phyloP scores from a whole-genome alignment of 2,797 vertebrate genomes.

The Enteromius argenteus region DNA sequence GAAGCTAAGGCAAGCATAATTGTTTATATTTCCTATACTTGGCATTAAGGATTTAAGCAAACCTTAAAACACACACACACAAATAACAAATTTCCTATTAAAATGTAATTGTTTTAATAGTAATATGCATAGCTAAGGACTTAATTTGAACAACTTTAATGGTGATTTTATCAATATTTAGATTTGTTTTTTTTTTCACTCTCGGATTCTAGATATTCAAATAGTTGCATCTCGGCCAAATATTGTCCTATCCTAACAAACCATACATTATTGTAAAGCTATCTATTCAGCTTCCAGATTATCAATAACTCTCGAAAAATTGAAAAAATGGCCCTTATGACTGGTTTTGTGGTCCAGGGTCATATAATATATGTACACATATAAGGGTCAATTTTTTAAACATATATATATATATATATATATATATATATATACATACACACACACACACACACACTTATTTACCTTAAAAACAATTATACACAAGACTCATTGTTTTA shows the following conservation, averaged over 20 bases:
- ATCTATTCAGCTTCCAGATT: no score
- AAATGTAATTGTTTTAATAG: not conserved
- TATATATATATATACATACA: no score
- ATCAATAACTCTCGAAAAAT: no score
- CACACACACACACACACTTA: not conserved
- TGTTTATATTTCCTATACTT: not conserved
- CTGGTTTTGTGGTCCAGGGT: no score
- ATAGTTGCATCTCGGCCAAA: no score
- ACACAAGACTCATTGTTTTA: conserved; percentile 21
- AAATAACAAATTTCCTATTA: not conserved
- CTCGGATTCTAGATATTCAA: no score
- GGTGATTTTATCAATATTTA: no score
- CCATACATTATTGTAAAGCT: no score
- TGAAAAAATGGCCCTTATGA: no score
- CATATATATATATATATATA: not conserved
- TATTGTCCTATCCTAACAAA: no score
- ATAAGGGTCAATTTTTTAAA: no score
- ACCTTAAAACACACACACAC: not conserved
- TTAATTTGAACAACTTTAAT: not conserved
- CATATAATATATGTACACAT: not conserved
- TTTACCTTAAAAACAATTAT: not conserved
- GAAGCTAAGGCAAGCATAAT: not conserved
- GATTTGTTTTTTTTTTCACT: no score
- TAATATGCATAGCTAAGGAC: not conserved
- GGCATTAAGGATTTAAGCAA: not conserved